Conservation (phyloP, 2,113 vertebrate genomes). For the Phyllopteryx taeniolatus region DNA sequence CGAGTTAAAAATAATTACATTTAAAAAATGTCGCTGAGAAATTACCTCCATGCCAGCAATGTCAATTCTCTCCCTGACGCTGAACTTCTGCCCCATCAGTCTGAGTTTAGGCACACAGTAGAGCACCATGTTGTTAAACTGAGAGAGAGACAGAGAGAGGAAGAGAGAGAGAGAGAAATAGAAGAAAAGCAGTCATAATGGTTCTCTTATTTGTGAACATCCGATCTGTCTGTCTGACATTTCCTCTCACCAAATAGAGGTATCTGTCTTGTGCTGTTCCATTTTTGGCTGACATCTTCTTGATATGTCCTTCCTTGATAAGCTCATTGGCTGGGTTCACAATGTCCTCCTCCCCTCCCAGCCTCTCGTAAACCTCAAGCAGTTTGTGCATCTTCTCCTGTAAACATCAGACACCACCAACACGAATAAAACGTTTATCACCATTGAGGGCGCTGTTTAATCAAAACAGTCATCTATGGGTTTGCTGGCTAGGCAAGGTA, state of each 20-base stretch:
- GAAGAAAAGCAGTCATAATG: background rate
- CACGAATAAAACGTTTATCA: constrained; percentile 11
- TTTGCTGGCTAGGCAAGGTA: constrained; percentile 8
- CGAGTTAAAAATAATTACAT: background rate
- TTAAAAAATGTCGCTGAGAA: background rate
- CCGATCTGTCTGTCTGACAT: background rate
- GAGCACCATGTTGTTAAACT: constrained; percentile 98
- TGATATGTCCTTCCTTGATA: constrained; percentile 95
- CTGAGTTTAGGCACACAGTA: constrained; percentile 96
- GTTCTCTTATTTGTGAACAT: background rate
- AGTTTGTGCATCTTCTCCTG: constrained; percentile 98
- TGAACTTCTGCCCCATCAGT: constrained; percentile 97
- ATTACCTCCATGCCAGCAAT: constrained; percentile 92
- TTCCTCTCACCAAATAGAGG: constrained; percentile 86
- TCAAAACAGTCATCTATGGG: background rate
- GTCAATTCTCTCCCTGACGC: constrained; percentile 92
- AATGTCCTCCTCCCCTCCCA: constrained; percentile 94
- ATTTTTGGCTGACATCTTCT: constrained; percentile 95
- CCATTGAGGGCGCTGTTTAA: constrained; percentile 10
- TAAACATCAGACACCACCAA: constrained; percentile 8
- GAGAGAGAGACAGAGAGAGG: constrained; percentile 9
- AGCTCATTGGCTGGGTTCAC: constrained; percentile 97
- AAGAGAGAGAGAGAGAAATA: background rate
- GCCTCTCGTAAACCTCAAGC: constrained; percentile 90
- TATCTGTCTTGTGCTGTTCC: constrained; percentile 92